Percentiles rank a stretch among this genome's conserved stretches.
phyloP scores from a whole-genome alignment of 2,888 invertebrate species.

The Biston betularia region DNA sequence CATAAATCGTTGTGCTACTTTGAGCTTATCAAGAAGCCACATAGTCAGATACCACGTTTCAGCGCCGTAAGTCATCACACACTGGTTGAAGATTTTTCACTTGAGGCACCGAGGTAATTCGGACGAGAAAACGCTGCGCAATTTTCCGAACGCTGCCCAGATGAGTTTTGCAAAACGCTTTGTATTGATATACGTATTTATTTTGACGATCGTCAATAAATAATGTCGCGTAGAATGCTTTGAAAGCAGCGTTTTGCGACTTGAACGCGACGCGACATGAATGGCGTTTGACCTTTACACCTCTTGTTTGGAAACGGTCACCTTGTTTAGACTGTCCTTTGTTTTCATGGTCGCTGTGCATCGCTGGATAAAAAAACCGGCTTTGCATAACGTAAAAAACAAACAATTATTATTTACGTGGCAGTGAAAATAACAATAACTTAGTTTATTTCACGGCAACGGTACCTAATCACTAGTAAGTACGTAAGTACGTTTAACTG shows the following conservation, averaged over 20 bases:
- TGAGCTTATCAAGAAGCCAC: too few relatives aligned
- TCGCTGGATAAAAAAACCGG: constrained; percentile 6
- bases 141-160: too few relatives aligned
- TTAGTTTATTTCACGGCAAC: too few relatives aligned
- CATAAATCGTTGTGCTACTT: too few relatives aligned
- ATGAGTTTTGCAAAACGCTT: not conserved
- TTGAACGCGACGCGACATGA: not conserved
- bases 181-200: not conserved
- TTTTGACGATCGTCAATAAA: not conserved
- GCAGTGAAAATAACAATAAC: too few relatives aligned
- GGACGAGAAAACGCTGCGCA: too few relatives aligned
- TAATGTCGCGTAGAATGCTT: not conserved
- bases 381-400: not conserved
- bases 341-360: constrained; percentile 10
- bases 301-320: constrained; percentile 11
- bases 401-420: not conserved
- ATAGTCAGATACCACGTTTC: too few relatives aligned
- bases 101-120: too few relatives aligned
- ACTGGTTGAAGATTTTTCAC: too few relatives aligned
- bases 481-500: too few relatives aligned
- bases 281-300: constrained; percentile 20
- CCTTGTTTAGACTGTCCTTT: constrained; percentile 15
- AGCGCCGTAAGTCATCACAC: too few relatives aligned
- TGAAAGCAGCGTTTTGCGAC: not conserved
- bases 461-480: too few relatives aligned